phyloP scores from a whole-genome alignment of 2,888 invertebrate genomes.

The Tipula unca region DNA sequence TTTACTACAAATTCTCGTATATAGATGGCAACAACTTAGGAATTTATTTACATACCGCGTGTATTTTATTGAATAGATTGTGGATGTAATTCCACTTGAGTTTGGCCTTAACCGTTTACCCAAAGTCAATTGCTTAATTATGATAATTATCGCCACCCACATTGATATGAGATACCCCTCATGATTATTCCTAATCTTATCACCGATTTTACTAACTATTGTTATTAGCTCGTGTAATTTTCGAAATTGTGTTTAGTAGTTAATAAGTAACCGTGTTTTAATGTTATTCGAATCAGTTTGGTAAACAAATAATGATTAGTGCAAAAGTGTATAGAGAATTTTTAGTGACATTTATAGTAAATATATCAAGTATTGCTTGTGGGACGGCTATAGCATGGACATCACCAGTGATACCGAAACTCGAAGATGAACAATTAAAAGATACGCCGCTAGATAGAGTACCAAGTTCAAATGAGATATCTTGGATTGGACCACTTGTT shows the following conservation, averaged over 20 bases:
- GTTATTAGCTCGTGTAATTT: background rate
- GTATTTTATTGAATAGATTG: too few species aligned
- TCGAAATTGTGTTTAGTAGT: background rate
- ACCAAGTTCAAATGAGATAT: slow-evolving; percentile 49
- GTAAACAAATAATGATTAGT: background rate
- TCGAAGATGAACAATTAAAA: slow-evolving; percentile 35
- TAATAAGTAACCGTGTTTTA: background rate
- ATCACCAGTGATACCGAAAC: slow-evolving; percentile 57
- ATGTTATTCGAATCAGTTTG: background rate
- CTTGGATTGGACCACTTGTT: slow-evolving; percentile 66
- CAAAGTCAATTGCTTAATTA: background rate
- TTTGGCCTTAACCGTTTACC: background rate
- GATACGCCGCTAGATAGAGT: slow-evolving; percentile 44
- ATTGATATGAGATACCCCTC: background rate
- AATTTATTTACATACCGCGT: too few species aligned
- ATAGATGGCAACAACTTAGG: too few species aligned
- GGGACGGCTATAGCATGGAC: slow-evolving; percentile 69
- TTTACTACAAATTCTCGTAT: too few species aligned
- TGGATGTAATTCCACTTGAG: background rate
- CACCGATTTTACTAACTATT: background rate
- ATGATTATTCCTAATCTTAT: background rate
- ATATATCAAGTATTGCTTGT: slow-evolving; percentile 56
- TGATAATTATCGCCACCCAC: background rate
- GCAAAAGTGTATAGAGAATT: background rate
- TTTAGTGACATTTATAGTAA: slow-evolving; percentile 44